Percentiles rank a stretch among this genome's conserved stretches.
Evolutionary conservation across 2,888 invertebrate species (phyloP).

Genomic region (Drosophila multiciliata): DNA sequence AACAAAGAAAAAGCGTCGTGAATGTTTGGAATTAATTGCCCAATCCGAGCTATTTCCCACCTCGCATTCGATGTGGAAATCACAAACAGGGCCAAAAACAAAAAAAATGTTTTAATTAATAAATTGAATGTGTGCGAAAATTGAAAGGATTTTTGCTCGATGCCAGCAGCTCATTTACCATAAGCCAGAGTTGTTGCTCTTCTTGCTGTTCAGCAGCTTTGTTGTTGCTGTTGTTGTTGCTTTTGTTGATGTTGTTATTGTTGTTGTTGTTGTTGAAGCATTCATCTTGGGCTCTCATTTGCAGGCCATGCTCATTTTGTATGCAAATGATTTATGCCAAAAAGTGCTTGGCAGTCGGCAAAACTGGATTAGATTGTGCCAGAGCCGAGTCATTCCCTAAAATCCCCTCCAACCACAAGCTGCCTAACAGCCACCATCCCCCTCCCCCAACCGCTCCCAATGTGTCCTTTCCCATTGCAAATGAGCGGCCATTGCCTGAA

Average conservation of each 20-base stretch:
- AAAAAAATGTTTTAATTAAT: constrained; percentile 82
- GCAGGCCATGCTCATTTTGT: constrained; percentile 80
- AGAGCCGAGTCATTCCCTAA: constrained; percentile 65
- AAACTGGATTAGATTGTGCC: constrained; percentile 79
- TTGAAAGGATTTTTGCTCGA: constrained; percentile 81
- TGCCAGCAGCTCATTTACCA: constrained; percentile 43
- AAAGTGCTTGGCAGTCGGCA: constrained; percentile 71
- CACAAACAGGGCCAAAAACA: constrained; percentile 48
- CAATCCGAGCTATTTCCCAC: constrained; percentile 36
- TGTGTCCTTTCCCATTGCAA: constrained; percentile 38
- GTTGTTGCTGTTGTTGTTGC: constrained; percentile 33
- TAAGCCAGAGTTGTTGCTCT: constrained; percentile 42
- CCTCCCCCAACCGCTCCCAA: background rate
- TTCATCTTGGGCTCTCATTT: constrained; percentile 76
- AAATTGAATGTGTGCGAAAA: constrained; percentile 83
- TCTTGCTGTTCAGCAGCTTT: constrained; percentile 28
- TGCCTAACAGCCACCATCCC: background rate
- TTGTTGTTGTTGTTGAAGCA: constrained; percentile 54
- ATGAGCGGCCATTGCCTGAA: constrained; percentile 66
- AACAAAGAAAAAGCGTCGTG: constrained; percentile 82
- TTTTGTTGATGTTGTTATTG: constrained; percentile 41
- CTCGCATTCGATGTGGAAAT: constrained; percentile 56
- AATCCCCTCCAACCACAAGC: constrained; percentile 15
- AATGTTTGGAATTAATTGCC: constrained; percentile 82
- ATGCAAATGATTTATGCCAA: constrained; percentile 84